Base-by-base conservation (phyloP, 2,797 vertebrate species). In the Vultur gryphus region DNA sequence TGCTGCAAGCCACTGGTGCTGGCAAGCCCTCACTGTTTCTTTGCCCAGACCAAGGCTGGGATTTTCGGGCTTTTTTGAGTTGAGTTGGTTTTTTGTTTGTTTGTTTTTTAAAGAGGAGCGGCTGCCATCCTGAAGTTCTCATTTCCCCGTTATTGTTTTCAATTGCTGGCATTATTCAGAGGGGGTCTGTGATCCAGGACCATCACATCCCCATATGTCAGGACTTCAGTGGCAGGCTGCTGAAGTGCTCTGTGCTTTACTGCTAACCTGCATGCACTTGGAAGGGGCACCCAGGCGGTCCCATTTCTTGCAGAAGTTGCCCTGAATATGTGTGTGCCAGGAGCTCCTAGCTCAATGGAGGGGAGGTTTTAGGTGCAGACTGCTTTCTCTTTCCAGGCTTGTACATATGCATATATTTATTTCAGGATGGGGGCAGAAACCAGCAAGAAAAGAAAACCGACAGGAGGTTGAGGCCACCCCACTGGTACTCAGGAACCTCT, bases 181-280 rank as follows among this genome's bases (percentile, higher is more conserved):
- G 20, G 14, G 25, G 41, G 10, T 48, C 81, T 69, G 18, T 2
- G 1, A 33, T 64, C 33, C 57, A 88, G 57, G 65, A 81, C 52
- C 31, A 44, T 70, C 72, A 3, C 55, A 79, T 49, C 41, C 49
- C 87, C 54, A 6, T 37, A 35, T 33, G 75, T 72, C 75, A 79
- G 51, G 29, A 8, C 20, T 55, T 48, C 55, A 48, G 59, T 3
- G 12, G 51, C 64, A 64, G 39, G 39, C 82, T 87, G 75, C 46
- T 2, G 0, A 46, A 81, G 44, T 4, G 0, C 12, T 7, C 72
- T 11, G 18, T 2, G 0, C 67, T 88, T 88, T 41, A 13, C 33
- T 59, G 25, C 39, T 62, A 21, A 59, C 48, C 59, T 35, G 1
- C 0, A 0, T 5, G n/a, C 12, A 1, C 46, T 49, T 77, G 39